A percentile compares a stretch with the other conserved stretches of the same genome.
phyloP scores from a whole-genome alignment of 2,888 invertebrate genomes.

The Nephrotoma flavescens region DNA sequence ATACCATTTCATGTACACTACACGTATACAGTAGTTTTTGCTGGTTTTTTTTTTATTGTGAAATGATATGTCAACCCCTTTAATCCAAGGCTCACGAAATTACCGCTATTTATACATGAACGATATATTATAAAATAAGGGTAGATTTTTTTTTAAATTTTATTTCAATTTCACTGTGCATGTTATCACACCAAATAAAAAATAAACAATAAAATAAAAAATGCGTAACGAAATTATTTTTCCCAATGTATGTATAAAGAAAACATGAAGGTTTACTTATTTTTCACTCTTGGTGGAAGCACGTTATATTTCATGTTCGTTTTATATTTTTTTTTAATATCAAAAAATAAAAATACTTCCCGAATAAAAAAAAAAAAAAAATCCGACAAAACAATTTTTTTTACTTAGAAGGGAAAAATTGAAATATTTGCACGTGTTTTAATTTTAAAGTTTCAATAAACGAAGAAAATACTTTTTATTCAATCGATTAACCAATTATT shows the following conservation, averaged over 20 bases:
- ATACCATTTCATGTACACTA: neutral
- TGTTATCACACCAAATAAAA: neutral
- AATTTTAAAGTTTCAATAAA: neutral
- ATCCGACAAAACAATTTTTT: neutral
- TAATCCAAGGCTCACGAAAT: neutral
- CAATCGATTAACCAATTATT: neutral
- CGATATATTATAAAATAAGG: neutral
- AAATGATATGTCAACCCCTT: neutral
- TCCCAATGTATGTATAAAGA: neutral
- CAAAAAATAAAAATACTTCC: neutral
- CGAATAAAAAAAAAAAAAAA: neutral
- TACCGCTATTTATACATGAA: neutral
- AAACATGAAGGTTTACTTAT: neutral
- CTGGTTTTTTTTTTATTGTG: neutral
- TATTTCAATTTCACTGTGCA: neutral
- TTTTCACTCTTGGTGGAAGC: neutral
- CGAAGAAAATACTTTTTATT: neutral
- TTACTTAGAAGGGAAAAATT: neutral
- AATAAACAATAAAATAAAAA: neutral
- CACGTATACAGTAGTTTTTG: neutral
- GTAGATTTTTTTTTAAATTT: neutral
- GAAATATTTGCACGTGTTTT: neutral
- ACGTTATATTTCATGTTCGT: neutral
- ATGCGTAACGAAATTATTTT: neutral
- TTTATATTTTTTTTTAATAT: neutral